phyloP scores from a whole-genome alignment of 2,797 vertebrate genomes.

The Heteromormyrus szaboi region DNA sequence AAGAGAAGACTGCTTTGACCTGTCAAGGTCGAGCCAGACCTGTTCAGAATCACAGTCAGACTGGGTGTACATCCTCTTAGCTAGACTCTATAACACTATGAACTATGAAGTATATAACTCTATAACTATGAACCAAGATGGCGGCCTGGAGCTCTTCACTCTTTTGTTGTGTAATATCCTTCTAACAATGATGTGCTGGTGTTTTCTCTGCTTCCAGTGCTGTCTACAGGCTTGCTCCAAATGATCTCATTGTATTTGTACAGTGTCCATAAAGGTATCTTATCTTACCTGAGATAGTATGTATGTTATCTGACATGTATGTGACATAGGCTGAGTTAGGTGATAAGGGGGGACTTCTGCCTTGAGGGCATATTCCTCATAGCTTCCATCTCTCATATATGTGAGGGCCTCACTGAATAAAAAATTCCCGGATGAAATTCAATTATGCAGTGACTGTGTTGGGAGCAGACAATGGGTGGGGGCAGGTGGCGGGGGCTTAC shows the following conservation, averaged over 20 bases:
- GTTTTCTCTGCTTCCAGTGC: not conserved
- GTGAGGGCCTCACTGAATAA: not conserved
- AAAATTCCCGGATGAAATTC: constrained; percentile 17
- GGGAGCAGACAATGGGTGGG: constrained; percentile 15
- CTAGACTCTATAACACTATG: not conserved
- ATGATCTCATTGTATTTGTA: not conserved
- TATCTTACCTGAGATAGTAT: not conserved
- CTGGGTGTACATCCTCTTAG: not conserved
- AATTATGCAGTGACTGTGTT: not conserved
- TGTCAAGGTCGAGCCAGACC: not conserved
- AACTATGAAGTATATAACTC: not conserved
- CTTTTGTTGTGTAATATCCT: not conserved
- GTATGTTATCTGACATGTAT: not conserved
- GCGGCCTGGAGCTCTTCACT: not conserved
- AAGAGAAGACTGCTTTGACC: not conserved
- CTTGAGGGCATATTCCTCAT: not conserved
- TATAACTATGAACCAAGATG: not conserved
- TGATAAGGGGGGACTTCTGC: not conserved
- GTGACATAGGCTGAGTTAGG: not conserved
- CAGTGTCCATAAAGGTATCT: not conserved
- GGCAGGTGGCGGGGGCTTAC: not conserved
- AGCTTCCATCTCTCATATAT: not conserved
- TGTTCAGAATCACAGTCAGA: not conserved
- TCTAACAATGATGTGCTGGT: not conserved
- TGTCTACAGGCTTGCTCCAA: not conserved